These are phyloP conservation scores for Uria aalge DNA, from an alignment of 2,113 vertebrate species.

Conservation along the genomic window DNA sequence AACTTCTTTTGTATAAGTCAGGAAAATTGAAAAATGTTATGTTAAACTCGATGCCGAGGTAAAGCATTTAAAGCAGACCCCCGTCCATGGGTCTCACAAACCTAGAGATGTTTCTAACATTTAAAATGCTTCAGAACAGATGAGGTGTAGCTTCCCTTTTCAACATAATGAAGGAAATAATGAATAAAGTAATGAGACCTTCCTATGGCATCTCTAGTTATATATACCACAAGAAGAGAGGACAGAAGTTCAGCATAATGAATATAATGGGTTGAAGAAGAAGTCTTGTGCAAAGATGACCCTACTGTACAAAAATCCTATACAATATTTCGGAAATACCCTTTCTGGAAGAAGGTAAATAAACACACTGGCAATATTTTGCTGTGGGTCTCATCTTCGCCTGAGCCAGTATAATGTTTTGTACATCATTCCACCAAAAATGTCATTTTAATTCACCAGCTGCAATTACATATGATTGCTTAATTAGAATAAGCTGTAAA, in stretches of 20 bases:
- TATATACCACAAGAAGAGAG: not conserved
- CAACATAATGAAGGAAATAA: not conserved
- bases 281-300: not conserved
- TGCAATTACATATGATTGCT: not conserved
- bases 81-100: not conserved
- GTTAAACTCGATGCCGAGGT: not conserved
- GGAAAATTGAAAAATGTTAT: not conserved
- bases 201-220: not conserved
- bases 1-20: not conserved
- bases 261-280: not conserved
- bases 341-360: not conserved
- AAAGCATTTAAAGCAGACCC: not conserved
- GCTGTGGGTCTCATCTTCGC: not conserved
- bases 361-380: not conserved
- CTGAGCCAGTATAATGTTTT: not conserved
- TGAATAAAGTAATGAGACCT: not conserved
- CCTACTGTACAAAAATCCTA: not conserved
- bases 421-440: not conserved
- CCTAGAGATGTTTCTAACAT: not conserved
- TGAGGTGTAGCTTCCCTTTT: not conserved
- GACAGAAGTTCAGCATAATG: not conserved
- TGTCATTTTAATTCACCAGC: not conserved
- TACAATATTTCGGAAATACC: not conserved
- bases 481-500: not conserved
- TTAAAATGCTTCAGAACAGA: not conserved